A percentile compares a stretch with the other conserved stretches of the same genome.
These are phyloP conservation scores for Heliconius eleuchia DNA, from an alignment of 1,140 invertebrate species.

Conservation along the genomic window DNA sequence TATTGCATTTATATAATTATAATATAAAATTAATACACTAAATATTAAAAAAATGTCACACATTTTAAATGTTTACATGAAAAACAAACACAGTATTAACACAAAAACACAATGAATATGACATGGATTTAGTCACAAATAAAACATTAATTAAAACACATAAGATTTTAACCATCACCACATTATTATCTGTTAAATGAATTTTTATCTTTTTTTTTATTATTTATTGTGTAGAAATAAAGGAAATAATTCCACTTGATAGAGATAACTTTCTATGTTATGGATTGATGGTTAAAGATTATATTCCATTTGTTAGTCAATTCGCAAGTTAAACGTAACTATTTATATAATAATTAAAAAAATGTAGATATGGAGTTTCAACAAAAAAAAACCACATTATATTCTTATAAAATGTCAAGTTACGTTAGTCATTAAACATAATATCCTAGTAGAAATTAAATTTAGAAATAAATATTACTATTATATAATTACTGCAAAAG, in stretches of 20 bases:
- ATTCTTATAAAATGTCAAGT: too few relatives aligned
- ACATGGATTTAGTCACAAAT: conserved; percentile 14
- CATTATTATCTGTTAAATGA: conserved; percentile 3
- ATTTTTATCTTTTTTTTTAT: neutral
- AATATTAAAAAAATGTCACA: neutral
- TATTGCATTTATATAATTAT: too few relatives aligned
- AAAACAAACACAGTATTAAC: conserved; percentile 21
- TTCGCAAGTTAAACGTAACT: too few relatives aligned
- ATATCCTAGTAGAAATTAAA: too few relatives aligned
- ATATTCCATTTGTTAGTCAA: too few relatives aligned
- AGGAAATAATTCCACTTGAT: too few relatives aligned
- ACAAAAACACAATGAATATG: conserved; percentile 21
- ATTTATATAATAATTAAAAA: too few relatives aligned
- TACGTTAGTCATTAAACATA: too few relatives aligned
- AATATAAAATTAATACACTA: neutral
- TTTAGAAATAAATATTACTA: neutral
- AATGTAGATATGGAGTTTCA: too few relatives aligned
- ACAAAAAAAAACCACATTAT: too few relatives aligned
- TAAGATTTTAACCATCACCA: conserved; percentile 21
- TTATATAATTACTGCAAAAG: neutral
- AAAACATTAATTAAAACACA: conserved; percentile 19
- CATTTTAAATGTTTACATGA: neutral
- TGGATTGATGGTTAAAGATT: too few relatives aligned
- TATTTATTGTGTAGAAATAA: neutral
- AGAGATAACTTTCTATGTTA: too few relatives aligned